Conservation (phyloP, 2,113 vertebrate genomes). For the Cephalophus harveyi region DNA sequence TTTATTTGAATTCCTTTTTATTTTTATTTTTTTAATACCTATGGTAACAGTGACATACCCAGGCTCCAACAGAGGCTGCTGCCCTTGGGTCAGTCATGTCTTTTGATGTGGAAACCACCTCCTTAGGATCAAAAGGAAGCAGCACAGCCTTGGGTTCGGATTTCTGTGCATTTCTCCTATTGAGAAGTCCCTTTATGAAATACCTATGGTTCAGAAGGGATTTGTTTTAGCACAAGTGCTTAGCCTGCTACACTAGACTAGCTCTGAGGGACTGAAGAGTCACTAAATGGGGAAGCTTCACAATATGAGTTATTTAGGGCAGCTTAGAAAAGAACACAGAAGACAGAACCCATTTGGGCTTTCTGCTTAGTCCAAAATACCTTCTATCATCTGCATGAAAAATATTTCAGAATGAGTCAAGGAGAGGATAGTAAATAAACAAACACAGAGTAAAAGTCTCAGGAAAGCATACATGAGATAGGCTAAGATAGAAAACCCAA, state of each 20-base stretch:
- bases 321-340: not conserved
- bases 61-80: not conserved
- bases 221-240: not conserved
- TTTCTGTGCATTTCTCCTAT: not conserved
- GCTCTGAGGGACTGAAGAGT: not conserved
- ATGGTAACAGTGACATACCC: not conserved
- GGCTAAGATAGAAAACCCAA: not conserved
- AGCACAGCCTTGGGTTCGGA: not conserved
- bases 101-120: not conserved
- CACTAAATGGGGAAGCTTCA: not conserved
- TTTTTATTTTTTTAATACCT: not conserved
- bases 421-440: constrained; percentile 3
- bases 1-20: not conserved
- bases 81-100: not conserved
- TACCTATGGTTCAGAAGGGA: not conserved
- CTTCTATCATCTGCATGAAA: not conserved
- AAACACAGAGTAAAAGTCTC: not conserved
- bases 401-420: not conserved
- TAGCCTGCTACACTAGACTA: not conserved
- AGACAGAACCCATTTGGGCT: not conserved
- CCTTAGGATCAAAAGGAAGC: not conserved
- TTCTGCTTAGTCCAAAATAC: not conserved
- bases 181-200: not conserved
- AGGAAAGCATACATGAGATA: not conserved
- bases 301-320: not conserved